These are phyloP conservation scores for Trachelus iudaicus DNA, from an alignment of 2,888 invertebrate species.

Conservation along the genomic window DNA sequence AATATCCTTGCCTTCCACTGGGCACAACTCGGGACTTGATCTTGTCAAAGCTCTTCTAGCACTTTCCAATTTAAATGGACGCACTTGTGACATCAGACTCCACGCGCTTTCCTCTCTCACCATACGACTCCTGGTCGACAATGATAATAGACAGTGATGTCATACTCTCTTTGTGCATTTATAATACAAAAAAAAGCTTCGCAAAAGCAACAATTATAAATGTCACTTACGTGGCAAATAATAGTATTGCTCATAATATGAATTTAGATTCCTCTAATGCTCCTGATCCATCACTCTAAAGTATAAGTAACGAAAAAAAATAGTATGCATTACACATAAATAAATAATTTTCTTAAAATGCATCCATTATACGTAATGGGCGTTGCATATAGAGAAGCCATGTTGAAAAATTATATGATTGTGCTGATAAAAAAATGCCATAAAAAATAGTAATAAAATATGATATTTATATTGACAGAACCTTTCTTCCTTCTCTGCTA, in stretches of 20 bases:
- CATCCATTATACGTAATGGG: neutral
- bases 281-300: neutral
- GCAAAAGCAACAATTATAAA: neutral
- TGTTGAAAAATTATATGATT: neutral
- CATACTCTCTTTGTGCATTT: neutral
- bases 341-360: neutral
- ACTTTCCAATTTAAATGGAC: conserved; percentile 61
- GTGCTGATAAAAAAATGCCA: neutral
- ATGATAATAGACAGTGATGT: neutral
- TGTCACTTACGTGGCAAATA: conserved; percentile 1
- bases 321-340: neutral
- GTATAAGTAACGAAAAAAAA: neutral
- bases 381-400: neutral
- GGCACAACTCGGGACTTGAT: conserved; percentile 59
- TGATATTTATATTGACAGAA: conserved; percentile 40
- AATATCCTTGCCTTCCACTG: conserved; percentile 25
- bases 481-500: conserved; percentile 80
- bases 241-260: neutral
- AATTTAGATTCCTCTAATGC: neutral
- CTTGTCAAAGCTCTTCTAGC: conserved; percentile 57
- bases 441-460: neutral
- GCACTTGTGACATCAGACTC: conserved; percentile 59
- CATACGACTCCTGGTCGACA: conserved; percentile 53
- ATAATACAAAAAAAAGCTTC: neutral
- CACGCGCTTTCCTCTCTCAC: conserved; percentile 59